Evolutionary conservation across 2,113 vertebrate species (phyloP).

Genomic region (Pseudopipra pipra): DNA sequence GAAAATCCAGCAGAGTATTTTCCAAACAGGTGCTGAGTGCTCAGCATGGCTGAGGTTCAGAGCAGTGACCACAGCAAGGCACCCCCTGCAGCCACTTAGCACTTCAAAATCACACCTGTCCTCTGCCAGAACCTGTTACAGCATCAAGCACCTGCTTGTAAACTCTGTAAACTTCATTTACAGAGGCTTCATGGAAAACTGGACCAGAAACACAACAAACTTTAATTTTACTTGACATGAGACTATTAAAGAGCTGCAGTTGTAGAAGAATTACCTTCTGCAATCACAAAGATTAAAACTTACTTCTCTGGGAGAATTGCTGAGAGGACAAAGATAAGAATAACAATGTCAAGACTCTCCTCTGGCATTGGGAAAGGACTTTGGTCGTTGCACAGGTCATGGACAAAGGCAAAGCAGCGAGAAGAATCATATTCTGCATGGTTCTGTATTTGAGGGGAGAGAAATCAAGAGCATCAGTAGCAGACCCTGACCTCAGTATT

Average conservation of each 20-base stretch:
- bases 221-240: not conserved
- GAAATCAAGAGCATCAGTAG: not conserved
- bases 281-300: constrained; percentile 43
- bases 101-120: not conserved
- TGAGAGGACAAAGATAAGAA: constrained; percentile 96
- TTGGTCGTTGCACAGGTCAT: constrained; percentile 84
- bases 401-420: constrained; percentile 93
- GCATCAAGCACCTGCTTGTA: not conserved
- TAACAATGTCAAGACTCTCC: constrained; percentile 85
- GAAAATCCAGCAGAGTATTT: not conserved
- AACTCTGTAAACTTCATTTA: not conserved
- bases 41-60: not conserved
- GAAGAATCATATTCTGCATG: constrained; percentile 84
- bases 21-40: not conserved
- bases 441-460: constrained; percentile 70
- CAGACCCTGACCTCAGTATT: not conserved
- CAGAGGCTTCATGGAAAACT: not conserved
- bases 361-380: constrained; percentile 83
- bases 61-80: not conserved
- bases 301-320: constrained; percentile 92
- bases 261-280: not conserved
- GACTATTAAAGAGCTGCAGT: not conserved
- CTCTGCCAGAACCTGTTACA: not conserved
- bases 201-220: not conserved
- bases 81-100: not conserved